Conservation (phyloP, 2,797 vertebrate genomes). For the Cryptoblepharus egeriae region DNA sequence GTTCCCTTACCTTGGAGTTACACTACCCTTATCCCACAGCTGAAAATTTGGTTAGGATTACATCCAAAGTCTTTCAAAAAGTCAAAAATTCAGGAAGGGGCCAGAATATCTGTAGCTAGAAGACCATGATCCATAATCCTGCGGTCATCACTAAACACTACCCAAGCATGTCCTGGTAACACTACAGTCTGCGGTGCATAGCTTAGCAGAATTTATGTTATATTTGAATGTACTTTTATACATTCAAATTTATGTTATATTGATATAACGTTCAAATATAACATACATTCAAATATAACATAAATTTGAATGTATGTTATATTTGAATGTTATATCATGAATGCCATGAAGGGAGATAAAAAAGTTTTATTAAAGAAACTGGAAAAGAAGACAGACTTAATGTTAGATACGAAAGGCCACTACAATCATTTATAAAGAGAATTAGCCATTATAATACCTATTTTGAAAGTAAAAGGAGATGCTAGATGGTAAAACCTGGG, state of each 20-base stretch:
- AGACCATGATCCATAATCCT: no score
- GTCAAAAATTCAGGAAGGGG: background rate
- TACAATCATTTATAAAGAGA: background rate
- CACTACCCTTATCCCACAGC: no score
- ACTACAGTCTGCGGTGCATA: background rate
- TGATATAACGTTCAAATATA: no score
- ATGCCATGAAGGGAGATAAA: background rate
- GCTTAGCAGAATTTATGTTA: slow-evolving; percentile 26
- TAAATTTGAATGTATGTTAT: no score
- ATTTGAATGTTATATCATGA: no score
- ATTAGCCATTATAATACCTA: background rate
- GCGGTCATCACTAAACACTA: no score
- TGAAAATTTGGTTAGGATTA: no score
- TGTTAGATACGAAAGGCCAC: slow-evolving; percentile 23
- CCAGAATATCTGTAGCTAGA: background rate
- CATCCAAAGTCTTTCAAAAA: no score
- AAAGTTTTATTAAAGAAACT: slow-evolving; percentile 38
- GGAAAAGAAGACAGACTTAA: slow-evolving; percentile 4
- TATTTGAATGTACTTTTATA: no score
- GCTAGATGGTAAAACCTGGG: background rate
- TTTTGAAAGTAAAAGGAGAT: background rate
- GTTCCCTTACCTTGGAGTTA: no score
- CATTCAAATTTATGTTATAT: no score
- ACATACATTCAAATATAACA: no score
- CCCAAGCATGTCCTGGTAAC: slow-evolving; percentile 10